Evolutionary conservation across 2,797 vertebrate species (phyloP), one percentile per base, ranked within the genome.

Genomic region (Myripristis jacobus): DNA sequence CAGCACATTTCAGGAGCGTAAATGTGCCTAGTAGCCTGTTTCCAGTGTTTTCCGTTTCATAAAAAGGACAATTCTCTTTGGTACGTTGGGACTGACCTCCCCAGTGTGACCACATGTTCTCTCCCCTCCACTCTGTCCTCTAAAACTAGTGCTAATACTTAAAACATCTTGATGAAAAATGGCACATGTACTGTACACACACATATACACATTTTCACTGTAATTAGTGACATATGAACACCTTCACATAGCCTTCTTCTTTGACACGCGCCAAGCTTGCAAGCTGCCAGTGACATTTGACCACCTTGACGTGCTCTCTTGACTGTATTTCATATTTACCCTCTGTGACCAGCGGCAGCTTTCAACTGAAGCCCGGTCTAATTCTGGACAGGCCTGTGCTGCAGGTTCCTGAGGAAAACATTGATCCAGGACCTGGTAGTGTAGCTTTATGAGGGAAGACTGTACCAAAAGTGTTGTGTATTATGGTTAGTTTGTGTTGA

Each of bases 271-370:
- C 13, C 43, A 52, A 38, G 21, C 18, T 18, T n/a, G 21, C 21
- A 19, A 47, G 18, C 48, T 59, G 74, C 19, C 59, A 15, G 53
- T 81, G 86, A 85, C 70, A 85, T 87, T 81, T 83, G 70, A 83
- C 43, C 81, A 68, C n/a, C 19, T 27, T 77, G 77, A 68, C 57
- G 0, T 79, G 48, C 58, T 59, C 59, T 66, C 3, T 29, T 6
- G 3, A 29, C 24, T 66, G 68, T 66, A 70, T 54, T 63, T 58
- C 75, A 75, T 55, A 22, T 64, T 36, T 54, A 59, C 22, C 38
- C 27, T 60, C 57, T 60, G 65, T 62, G 55, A 53, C 55, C 66
- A 38, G 72, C 54, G 4, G 67, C 56, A 10, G 55, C 65, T 73
- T 64, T 79, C 50, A 75, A 41, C 53, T 46, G 13, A 4, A 11